Base-by-base conservation (phyloP, 92 coral and sea anemone genomes). In the Epizoanthus ramosus region DNA sequence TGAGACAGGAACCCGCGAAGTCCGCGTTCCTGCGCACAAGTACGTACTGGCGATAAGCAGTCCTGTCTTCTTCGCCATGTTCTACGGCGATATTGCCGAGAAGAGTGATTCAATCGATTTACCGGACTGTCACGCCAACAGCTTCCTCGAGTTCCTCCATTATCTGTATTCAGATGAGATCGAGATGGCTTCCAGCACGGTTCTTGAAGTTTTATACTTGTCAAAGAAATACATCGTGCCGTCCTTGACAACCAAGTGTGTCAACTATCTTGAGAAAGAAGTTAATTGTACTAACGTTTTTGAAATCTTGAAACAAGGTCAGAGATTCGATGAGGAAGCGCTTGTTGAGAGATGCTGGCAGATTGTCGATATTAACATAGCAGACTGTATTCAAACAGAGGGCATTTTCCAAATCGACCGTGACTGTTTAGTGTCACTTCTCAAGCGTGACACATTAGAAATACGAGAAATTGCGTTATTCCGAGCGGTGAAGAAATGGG, bases 151-250 rank as follows among this genome's bases (percentile, higher is more conserved):
- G 50, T 86, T 80, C 70, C 71, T 86, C 22, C 75, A 68, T 61
- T 86, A 68, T 80, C 72, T 86, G 59, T 86, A 86, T 73, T 70
- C 74, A 13, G 89, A 86, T 47, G 75, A 86, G 63, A 71, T 83
- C 57, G 74, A 58, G 47, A 37, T 86, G 64, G 80, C 70, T 14
- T 71, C 83, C 18, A 79, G 76, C 3, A 71, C 80, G 17, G 89
- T 86, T 23, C 59, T 84, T n/a, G 85, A 70, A 8, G 89, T 86
- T 3, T 72, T 86, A 50, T 86, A 86, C 63, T 60, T 86, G 68
- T 80, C 89, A 41, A 86, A 86, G 71, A 86, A 86, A 33, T 86
- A 86, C 66, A 86, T 86, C 74, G 89, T 86, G 39, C 89, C 89
- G 0, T 77, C 85, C 10, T 14, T 86, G 21, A 63, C 83, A 8